Evolutionary conservation across 2,797 vertebrate species (phyloP), one percentile per base, ranked within the genome.

Genomic region (Gambusia yucatana): DNA sequence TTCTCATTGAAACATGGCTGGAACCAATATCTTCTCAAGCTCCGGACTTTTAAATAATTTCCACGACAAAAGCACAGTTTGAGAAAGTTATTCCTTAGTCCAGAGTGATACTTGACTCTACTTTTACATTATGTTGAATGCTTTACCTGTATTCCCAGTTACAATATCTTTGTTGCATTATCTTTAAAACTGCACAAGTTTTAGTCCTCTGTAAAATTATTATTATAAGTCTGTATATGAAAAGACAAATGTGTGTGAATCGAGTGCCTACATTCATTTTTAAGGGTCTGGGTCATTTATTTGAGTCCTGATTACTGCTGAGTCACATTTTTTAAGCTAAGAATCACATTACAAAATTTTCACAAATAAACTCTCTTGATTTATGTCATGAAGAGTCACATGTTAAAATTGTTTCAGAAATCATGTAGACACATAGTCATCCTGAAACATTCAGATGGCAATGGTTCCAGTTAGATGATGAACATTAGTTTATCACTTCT

Each of bases 1-100:
- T 80, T 61, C 50, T 85, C 25, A 30, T 74, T 76, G 75, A 39
- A 71, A 67, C 77, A 57, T 76, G 17, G 48, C 82, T 83, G 77
- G 43, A 22, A 41, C 74, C 52, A 50, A 78, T 69, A 78, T 77
- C 65, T 72, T 67, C 47, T 63, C 1, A 22, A 83, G 30, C 79
- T 57, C 63, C 14, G 43, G 59, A 83, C 78, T n/a, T 67, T 73
- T 43, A 47, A 14, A 57, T 39, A 71, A 20, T 41, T 72, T 80
- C 46, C 4, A 72, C 55, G 46, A 76, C 50, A 72, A 57, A 13
- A 75, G 50, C 57, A 77, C 44, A 77, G 59, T 79, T 83, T 79
- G 63, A 41, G 7, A 69, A 61, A 63, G 33, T 73, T 59, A 59
- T 47, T 43, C 72, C 46, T 52, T 44, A 65, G 13, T 36, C 43